Evolutionary conservation across 2,113 vertebrate species (phyloP).

Genomic region (Menura novaehollandiae): DNA sequence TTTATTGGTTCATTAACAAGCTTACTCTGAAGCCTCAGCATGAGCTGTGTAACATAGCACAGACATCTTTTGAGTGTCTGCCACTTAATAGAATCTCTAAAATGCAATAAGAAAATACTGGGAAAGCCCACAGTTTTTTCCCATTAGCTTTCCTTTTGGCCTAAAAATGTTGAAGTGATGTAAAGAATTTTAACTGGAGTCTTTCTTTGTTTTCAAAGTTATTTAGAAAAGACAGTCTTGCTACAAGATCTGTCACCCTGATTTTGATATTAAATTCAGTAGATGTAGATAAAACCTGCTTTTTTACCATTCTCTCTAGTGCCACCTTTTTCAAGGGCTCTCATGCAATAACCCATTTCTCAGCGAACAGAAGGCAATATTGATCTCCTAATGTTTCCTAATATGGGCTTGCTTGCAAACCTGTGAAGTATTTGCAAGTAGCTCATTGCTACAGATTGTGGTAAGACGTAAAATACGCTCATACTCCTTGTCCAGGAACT

Average conservation of each 20-base stretch:
- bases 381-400: not conserved
- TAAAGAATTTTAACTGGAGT: not conserved
- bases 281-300: not conserved
- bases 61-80: not conserved
- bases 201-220: not conserved
- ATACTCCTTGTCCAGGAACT: not conserved
- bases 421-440: not conserved
- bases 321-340: not conserved
- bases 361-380: not conserved
- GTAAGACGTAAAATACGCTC: not conserved
- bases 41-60: not conserved
- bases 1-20: not conserved
- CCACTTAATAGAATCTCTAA: not conserved
- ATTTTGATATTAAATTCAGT: not conserved
- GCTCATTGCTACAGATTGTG: not conserved
- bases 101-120: not conserved
- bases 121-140: not conserved
- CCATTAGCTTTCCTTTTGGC: not conserved
- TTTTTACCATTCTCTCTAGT: not conserved
- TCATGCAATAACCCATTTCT: not conserved
- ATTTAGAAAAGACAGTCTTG: not conserved
- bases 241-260: not conserved
- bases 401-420: not conserved
- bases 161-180: not conserved
- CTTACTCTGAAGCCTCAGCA: not conserved